Percentiles rank a stretch among this genome's conserved stretches.
Conservation (phyloP, 2,888 invertebrate genomes). For the Pachydiplax longipennis region DNA sequence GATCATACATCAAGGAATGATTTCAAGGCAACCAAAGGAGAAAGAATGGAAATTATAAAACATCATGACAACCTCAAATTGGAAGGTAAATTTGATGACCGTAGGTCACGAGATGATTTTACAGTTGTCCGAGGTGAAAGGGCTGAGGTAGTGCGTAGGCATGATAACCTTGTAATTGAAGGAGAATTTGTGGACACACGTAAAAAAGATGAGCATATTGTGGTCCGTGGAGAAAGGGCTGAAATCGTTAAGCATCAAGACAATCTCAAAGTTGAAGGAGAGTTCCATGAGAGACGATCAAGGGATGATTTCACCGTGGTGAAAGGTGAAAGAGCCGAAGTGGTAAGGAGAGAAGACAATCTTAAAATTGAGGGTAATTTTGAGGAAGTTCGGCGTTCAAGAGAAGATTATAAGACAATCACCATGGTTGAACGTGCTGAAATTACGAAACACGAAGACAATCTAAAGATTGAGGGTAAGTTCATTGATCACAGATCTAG, state of each 20-base stretch:
- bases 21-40: conserved; percentile 49
- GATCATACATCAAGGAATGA: conserved; percentile 50
- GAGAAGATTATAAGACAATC: conserved; percentile 58
- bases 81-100: conserved; percentile 54
- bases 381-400: conserved; percentile 50
- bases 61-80: conserved; percentile 60
- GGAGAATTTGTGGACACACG: conserved; percentile 56
- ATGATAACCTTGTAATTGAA: conserved; percentile 69
- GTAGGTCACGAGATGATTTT: conserved; percentile 61
- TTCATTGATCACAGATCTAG: conserved; percentile 63
- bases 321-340: conserved; percentile 61
- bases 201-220: conserved; percentile 58
- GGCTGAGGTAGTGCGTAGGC: conserved; percentile 63
- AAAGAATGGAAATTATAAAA: conserved; percentile 51
- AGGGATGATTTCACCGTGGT: conserved; percentile 54
- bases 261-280: conserved; percentile 62
- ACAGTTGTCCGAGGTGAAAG: conserved; percentile 67
- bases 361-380: conserved; percentile 72
- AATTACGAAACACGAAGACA: conserved; percentile 60
- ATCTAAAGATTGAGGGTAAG: conserved; percentile 64
- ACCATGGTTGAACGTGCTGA: conserved; percentile 67
- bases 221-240: conserved; percentile 66
- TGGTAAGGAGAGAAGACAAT: conserved; percentile 68
- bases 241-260: conserved; percentile 71
- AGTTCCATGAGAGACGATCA: conserved; percentile 55